A percentile compares a stretch with the other conserved stretches of the same genome.
Evolutionary conservation across 2,888 invertebrate genomes (phyloP).

Genomic region (Lasioglossum calceatum): DNA sequence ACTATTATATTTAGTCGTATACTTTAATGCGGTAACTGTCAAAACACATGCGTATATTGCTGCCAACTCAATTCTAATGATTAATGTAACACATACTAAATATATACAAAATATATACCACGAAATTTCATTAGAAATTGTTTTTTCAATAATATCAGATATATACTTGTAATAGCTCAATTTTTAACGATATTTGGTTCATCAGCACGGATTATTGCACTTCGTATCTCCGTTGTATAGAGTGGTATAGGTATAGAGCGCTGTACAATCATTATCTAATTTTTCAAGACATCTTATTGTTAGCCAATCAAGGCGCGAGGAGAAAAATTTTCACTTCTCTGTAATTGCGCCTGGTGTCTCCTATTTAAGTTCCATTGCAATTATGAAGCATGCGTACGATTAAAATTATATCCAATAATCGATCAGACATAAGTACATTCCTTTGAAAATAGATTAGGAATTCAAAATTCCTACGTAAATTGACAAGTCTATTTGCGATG

Average conservation of each 20-base stretch:
- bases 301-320: background rate
- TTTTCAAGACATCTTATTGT: background rate
- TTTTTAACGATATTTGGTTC: background rate
- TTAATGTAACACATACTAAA: background rate
- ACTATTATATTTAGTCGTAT: background rate
- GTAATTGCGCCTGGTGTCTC: background rate
- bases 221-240: background rate
- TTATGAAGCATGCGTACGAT: background rate
- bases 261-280: background rate
- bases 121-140: background rate
- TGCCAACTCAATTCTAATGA: background rate
- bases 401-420: background rate
- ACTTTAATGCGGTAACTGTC: constrained; percentile 2
- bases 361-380: background rate
- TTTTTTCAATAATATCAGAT: background rate
- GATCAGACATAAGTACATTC: background rate
- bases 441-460: background rate
- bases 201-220: background rate
- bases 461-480: background rate
- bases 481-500: background rate
- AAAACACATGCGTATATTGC: constrained; percentile 36
- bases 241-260: too few species aligned
- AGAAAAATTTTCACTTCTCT: background rate
- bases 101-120: background rate
- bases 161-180: background rate